Evolutionary conservation across 2,113 vertebrate species (phyloP).

Genomic region (Dicerorhinus sumatrensis): DNA sequence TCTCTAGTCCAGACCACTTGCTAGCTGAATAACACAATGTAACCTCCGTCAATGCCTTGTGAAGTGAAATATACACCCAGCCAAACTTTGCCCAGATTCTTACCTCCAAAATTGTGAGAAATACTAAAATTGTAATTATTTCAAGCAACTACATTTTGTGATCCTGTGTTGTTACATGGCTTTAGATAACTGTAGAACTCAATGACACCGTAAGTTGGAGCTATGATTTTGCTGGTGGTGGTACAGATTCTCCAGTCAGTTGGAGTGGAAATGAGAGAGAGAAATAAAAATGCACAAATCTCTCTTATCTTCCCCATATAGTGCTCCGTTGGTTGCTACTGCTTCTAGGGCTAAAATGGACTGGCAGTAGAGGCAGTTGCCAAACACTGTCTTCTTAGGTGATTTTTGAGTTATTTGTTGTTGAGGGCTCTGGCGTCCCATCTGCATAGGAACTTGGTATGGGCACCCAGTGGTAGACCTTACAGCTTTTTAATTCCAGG

Average conservation of each 20-base stretch:
- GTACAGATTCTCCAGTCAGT: background rate
- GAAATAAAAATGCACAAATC: background rate
- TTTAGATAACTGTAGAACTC: background rate
- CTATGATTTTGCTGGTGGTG: background rate
- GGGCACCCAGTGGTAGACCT: accelerated
- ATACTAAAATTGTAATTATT: background rate
- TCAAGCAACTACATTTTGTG: background rate
- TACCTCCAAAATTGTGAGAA: background rate
- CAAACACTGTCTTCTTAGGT: background rate
- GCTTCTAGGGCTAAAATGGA: background rate
- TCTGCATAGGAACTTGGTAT: background rate
- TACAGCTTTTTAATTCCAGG: background rate
- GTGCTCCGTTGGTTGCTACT: background rate
- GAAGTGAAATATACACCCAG: background rate
- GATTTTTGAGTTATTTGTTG: background rate
- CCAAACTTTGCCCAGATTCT: background rate
- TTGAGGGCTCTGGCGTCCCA: background rate
- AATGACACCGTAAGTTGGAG: background rate
- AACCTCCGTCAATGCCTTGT: too few species aligned
- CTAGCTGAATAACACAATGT: background rate
- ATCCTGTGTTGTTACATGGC: background rate
- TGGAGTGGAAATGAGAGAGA: background rate
- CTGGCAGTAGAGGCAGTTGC: background rate
- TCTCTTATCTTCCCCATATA: background rate
- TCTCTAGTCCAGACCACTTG: background rate